Evolutionary conservation across 2,113 vertebrate species (phyloP), one percentile per base, ranked within the genome.

Genomic region (Ahaetulla prasina): DNA sequence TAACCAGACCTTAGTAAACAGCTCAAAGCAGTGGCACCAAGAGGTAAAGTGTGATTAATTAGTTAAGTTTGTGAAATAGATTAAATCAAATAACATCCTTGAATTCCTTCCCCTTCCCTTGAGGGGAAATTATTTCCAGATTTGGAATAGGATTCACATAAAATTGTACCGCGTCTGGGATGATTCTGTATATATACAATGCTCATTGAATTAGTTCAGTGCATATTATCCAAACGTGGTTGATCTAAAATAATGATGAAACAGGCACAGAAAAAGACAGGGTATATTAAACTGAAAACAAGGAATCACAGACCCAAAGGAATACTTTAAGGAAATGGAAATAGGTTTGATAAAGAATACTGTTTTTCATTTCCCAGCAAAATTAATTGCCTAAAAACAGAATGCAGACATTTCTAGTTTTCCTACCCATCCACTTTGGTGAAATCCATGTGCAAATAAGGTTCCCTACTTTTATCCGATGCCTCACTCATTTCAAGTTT

Each of bases 1-100:
- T 95, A 95, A 94, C 39, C 90, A 86, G 68, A 92, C 94, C 89
- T 94, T 50, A 94, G 35, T n/a, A 30, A 94, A 94, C 91, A 95
- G 92, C 68, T 94, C 0, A 95, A 80, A 94, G 87, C 35, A 97
- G 97, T 97, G 97, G 97, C 97, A 97, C 97, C 96, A 97, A 97
- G 97, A 98, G 97, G 97, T 95, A 97, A 97, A 97, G 97, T 95
- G 96, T 93, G 95, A 94, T 96, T 95, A 96, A 92, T 94, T 94
- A 94, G 95, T 92, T 96, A 95, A 95, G 95, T 60, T 93, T 89
- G 45, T 94, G 89, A 88, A 94, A 80, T 54, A 91, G 93, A 90
- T 97, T 95, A 95, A 84, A 96, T 87, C 95, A 96, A 94, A 90
- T 94, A 93, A 92, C 39, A 85, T 94, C 89, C 94, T 96, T 96